Evolutionary conservation across 2,797 vertebrate genomes (phyloP).

Genomic region (Coccyzus lansbergi): DNA sequence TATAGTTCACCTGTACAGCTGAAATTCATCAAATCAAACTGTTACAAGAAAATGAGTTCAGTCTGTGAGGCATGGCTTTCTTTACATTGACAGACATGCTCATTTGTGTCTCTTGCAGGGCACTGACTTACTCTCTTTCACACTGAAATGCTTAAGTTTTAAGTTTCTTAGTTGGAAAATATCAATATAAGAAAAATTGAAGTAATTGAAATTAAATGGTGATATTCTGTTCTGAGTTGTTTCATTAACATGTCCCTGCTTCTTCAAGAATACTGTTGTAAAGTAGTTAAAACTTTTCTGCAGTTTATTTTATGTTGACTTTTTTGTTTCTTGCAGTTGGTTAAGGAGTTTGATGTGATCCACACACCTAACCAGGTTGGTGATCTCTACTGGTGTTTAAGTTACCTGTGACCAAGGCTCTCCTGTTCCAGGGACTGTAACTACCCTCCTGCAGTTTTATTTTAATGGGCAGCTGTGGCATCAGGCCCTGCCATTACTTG

Average conservation of each 20-base stretch:
- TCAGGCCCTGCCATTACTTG: neutral
- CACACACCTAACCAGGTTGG: constrained; percentile 75
- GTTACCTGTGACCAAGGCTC: neutral
- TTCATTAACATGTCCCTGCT: neutral
- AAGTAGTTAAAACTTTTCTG: neutral
- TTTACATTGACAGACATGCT: neutral
- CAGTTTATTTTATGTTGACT: neutral
- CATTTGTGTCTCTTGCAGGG: neutral
- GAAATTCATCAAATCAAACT: neutral
- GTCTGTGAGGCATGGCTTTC: neutral
- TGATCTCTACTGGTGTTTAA: neutral
- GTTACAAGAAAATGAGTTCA: neutral
- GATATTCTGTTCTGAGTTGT: neutral
- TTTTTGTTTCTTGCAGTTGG: constrained; percentile 66
- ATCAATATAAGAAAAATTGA: accelerated
- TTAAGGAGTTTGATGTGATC: constrained; percentile 76
- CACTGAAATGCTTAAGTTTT: neutral
- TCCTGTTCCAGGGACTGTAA: neutral
- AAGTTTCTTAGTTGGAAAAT: neutral
- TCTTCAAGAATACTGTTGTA: neutral
- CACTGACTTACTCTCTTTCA: neutral
- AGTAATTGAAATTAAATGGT: neutral
- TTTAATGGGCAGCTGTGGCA: neutral
- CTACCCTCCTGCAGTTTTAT: neutral
- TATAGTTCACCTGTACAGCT: accelerated